Evolutionary conservation across 2,797 vertebrate genomes (phyloP).

Genomic region (Sebastes iracundus): DNA sequence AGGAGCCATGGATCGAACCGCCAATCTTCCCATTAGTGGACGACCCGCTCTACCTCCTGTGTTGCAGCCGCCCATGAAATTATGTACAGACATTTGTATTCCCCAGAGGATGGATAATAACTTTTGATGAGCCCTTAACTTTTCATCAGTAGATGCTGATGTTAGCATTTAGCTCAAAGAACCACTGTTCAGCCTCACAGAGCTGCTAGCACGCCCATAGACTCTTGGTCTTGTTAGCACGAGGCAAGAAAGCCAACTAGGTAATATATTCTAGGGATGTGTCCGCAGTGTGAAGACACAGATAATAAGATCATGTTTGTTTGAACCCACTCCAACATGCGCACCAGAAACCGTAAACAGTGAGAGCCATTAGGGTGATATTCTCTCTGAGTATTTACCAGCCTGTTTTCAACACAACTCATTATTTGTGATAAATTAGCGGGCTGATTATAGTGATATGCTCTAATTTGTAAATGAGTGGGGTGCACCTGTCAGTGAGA

Average conservation of each 20-base stretch:
- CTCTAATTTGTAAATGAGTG: constrained; percentile 80
- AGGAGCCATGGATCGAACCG: too few relatives aligned
- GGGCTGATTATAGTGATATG: constrained; percentile 80
- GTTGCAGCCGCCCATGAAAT: too few relatives aligned
- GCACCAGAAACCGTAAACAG: constrained; percentile 51
- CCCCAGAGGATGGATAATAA: not conserved
- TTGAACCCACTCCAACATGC: constrained; percentile 27
- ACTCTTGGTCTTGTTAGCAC: not conserved
- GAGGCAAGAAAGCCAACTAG: not conserved
- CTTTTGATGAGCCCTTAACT: not conserved
- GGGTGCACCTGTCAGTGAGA: constrained; percentile 78
- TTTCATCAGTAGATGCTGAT: not conserved
- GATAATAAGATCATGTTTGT: constrained; percentile 17
- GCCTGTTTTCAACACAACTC: constrained; percentile 76
- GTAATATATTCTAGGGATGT: not conserved
- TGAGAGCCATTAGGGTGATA: constrained; percentile 64
- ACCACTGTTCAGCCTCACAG: not conserved
- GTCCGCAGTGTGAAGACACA: not conserved
- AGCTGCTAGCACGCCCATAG: not conserved
- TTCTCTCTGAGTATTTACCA: constrained; percentile 72
- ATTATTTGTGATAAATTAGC: constrained; percentile 83
- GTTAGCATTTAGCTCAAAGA: not conserved
- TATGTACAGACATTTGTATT: not conserved
- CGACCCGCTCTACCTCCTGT: too few relatives aligned
- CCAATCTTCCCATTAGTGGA: too few relatives aligned